Evolutionary conservation across 2,888 invertebrate species (phyloP), one percentile per base, ranked within the genome.

Genomic region (Thereva unica): DNA sequence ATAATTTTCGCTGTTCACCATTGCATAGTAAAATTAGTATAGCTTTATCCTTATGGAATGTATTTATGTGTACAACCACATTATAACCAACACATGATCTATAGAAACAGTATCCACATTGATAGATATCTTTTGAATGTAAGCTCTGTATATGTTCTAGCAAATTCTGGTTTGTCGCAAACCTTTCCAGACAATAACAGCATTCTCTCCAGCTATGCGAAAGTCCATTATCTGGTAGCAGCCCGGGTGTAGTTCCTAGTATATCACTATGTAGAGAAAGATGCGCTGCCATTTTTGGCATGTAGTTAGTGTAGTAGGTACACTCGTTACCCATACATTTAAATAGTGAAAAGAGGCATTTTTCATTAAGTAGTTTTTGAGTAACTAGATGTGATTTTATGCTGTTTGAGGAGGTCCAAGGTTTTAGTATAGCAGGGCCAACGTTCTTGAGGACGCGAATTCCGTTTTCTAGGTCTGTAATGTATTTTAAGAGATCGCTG

Each of bases 61-160:
- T n/a, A 3, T 56, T 47, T 1, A 67, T 9, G 66, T 72, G 72
- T 6, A 50, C 40, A 3, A 63, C 9, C 6, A 71, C 68, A 64
- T 70, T 68, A 9, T n/a, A 12, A 3, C 40, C 50, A 34, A 57
- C 63, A 44, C 63, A 68, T 7, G 87, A 86, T 56, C 90, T 82
- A 76, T 90, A 91, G 73, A 90, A 86, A 74, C 91, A 91, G 71
- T 84, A 83, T 4, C 80, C 81, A 73, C 91, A 91, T 40, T 86
- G 85, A 73, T 80, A 89, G 38, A 82, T 80, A 73, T 89, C 87
- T 64, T 82, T 79, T 0, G 83, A 84, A 73, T 91, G 91, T 42
- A 82, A 82, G 37, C 84, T 83, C 56, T 86, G 83, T 9, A 89
- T 83, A 75, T 91, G 91, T 61, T 80, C 78, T 49, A 84, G 82